phyloP scores from a whole-genome alignment of 2,797 vertebrate genomes.

The Decapterus maruadsi region DNA sequence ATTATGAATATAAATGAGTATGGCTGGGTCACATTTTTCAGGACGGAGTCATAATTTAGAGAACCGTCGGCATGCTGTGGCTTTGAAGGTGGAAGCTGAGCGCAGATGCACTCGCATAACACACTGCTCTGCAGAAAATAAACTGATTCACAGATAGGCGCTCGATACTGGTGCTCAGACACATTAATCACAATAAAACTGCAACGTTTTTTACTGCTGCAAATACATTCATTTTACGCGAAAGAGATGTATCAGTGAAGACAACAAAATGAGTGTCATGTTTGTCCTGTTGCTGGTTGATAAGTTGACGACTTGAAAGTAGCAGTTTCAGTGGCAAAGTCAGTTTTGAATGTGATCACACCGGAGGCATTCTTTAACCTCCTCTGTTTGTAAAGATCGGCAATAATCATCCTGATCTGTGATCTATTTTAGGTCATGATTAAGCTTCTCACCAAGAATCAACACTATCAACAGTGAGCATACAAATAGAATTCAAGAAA shows the following conservation, averaged over 20 bases:
- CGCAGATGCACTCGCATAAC: not conserved
- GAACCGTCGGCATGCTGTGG: slow-evolving; percentile 45
- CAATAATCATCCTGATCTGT: not conserved
- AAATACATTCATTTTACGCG: slow-evolving; percentile 21
- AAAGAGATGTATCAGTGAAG: slow-evolving; percentile 26
- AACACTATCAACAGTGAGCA: not conserved
- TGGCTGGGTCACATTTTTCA: slow-evolving; percentile 20
- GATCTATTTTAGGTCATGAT: slow-evolving; percentile 1
- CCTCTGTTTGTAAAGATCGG: not conserved
- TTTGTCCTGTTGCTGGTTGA: slow-evolving; percentile 20
- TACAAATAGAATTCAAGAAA: not conserved
- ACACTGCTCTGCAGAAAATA: slow-evolving; percentile 13
- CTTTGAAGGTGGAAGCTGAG: slow-evolving; percentile 36
- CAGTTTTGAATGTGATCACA: slow-evolving; percentile 22
- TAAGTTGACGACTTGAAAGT: slow-evolving; percentile 8
- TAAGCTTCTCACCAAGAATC: not conserved
- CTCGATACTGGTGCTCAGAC: slow-evolving; percentile 16
- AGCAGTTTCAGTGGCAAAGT: not conserved
- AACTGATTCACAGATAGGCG: slow-evolving; percentile 33
- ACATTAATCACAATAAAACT: slow-evolving; percentile 20
- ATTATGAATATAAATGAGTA: slow-evolving; percentile 71
- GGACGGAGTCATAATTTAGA: slow-evolving; percentile 61
- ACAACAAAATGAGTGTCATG: not conserved
- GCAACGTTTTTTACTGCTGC: slow-evolving; percentile 9
- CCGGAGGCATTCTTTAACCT: slow-evolving; percentile 4